Conservation (phyloP, 2,888 invertebrate species). For the Philhelius pedissequus region DNA sequence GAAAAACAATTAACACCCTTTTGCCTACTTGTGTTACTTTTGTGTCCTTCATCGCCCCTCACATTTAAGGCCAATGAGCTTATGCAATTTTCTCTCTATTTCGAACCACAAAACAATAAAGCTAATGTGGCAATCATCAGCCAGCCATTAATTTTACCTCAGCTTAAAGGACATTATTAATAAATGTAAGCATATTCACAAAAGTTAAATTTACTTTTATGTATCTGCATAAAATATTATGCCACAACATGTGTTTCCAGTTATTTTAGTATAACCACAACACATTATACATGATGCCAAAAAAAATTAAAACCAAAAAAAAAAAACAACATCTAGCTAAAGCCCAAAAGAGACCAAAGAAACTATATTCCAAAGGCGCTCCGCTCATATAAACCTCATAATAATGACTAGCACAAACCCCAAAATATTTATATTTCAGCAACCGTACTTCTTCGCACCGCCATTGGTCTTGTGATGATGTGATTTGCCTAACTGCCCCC, state of each 20-base stretch:
- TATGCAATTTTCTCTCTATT: neutral
- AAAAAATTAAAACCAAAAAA: neutral
- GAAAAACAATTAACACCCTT: neutral
- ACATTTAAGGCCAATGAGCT: neutral
- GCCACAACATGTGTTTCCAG: constrained; percentile 62
- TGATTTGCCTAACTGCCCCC: neutral
- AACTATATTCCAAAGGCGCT: constrained; percentile 24
- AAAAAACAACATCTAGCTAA: neutral
- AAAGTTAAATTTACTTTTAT: neutral
- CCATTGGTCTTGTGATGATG: neutral
- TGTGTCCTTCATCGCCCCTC: neutral
- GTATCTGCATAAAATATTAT: constrained; percentile 26
- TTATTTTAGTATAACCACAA: constrained; percentile 55
- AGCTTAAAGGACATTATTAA: constrained; percentile 43
- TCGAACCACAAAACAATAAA: neutral
- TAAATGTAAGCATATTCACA: constrained; percentile 11
- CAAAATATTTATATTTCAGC: constrained; percentile 15
- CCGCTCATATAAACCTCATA: constrained; percentile 37
- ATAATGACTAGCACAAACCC: constrained; percentile 37
- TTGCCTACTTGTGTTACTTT: neutral
- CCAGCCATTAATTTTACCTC: constrained; percentile 26
- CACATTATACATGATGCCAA: constrained; percentile 15
- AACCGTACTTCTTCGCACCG: too few species aligned
- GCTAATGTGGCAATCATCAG: neutral
- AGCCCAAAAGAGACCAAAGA: constrained; percentile 1